Evolutionary conservation across 2,797 vertebrate species (phyloP), one percentile per base, ranked within the genome.

Genomic region (Oryzias sinensis): DNA sequence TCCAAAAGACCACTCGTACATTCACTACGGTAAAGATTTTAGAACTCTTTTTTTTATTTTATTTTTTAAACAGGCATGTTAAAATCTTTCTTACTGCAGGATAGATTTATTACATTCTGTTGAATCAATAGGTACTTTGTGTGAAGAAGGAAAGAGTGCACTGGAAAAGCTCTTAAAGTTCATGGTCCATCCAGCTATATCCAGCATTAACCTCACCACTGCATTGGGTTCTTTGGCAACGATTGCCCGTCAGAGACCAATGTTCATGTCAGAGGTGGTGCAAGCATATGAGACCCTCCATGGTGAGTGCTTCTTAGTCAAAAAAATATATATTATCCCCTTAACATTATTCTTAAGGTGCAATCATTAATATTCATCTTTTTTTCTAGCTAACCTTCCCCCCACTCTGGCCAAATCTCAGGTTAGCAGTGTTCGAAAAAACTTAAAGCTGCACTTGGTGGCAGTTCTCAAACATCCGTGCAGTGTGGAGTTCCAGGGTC

Each of bases 231-330:
- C 97, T 0, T 75, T 98, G 63, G 97, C 97, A 71, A 93, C 93
- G 0, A 93, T 98, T 0, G 96, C 97, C 44, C 91, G 95, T 13
- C 97, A 98, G 80, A 89, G 96, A 6, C 97, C 97, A 3, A 97
- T 97, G 94, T 98, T 98, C 85, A 98, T 98, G 97, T 95, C 95
- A 0, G 93, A 98, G 72, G 97, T 98, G 80, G 95, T 98, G 76
- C 97, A 98, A 68, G 94, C 97, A 1, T 98, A 96, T 0, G 95
- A 97, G 84, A 95, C 93, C 0, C 82, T 98, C 14, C 96, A 98
- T 0, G 96, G 96, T 98, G 65, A 90, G 92, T 61, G 41, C 1
- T 24, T 22, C 16, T 43, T 14, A 14, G 8, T 25, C 24, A 29
- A 14, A 22, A 14, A 22, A 1, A 4, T 0, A 14, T 7, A 20